phyloP scores from a whole-genome alignment of 2,797 vertebrate species.

The Xenopus petersii region DNA sequence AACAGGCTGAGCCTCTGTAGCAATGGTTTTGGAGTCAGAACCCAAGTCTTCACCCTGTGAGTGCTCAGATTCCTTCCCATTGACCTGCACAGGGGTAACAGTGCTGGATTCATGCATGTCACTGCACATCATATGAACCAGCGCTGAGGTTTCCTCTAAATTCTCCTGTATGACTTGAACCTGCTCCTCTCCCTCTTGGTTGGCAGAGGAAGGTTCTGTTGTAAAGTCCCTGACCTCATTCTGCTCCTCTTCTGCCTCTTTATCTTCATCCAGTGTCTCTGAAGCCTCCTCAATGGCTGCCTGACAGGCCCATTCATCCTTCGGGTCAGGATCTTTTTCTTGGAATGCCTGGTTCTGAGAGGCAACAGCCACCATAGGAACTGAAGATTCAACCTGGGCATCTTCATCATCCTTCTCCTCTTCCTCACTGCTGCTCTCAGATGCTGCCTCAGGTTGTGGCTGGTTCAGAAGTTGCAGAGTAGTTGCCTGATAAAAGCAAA shows the following conservation, averaged over 20 bases:
- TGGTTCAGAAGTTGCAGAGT: constrained; percentile 66
- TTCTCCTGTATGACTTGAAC: constrained; percentile 32
- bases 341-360: neutral
- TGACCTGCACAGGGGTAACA: neutral
- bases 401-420: constrained; percentile 26
- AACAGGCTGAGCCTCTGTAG: neutral
- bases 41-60: too few species aligned
- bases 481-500: constrained; percentile 56
- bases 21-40: neutral
- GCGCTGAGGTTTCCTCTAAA: constrained; percentile 9
- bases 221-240: neutral
- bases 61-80: neutral
- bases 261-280: neutral
- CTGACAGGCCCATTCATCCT: too few species aligned
- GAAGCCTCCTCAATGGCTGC: too few species aligned
- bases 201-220: neutral
- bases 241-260: neutral
- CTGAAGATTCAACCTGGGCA: neutral
- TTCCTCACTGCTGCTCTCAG: constrained; percentile 42
- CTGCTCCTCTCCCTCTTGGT: neutral
- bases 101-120: constrained; percentile 16
- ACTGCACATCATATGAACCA: constrained; percentile 36
- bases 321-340: neutral
- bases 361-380: neutral
- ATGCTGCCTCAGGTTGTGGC: constrained; percentile 50